phyloP scores from a whole-genome alignment of 2,113 vertebrate genomes.

The Bagarius yarrelli region DNA sequence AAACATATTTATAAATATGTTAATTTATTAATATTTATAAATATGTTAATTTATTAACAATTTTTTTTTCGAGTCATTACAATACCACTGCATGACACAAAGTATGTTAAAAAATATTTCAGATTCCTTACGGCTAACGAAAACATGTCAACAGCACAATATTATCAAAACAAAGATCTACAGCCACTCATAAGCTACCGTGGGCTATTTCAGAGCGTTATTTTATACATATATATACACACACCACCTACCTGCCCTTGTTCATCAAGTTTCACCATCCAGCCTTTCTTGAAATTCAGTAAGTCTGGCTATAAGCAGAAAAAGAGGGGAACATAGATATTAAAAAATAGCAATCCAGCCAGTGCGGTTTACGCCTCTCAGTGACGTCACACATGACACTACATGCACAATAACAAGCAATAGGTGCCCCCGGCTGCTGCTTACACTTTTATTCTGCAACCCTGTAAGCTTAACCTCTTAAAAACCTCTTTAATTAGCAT shows the following conservation, averaged over 20 bases:
- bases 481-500: neutral
- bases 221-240: too few species aligned
- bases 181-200: too few species aligned
- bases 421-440: neutral
- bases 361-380: neutral
- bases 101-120: too few species aligned
- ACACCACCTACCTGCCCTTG: conserved; percentile 69
- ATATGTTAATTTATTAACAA: too few species aligned
- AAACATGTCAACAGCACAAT: too few species aligned
- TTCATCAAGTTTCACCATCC: conserved; percentile 80
- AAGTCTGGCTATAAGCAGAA: conserved; percentile 70
- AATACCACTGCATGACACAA: too few species aligned
- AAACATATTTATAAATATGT: too few species aligned
- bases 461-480: neutral
- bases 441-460: neutral
- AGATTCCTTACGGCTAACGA: too few species aligned
- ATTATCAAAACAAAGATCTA: too few species aligned
- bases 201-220: too few species aligned
- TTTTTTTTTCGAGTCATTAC: too few species aligned
- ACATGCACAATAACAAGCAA: conserved; percentile 21
- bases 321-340: conserved; percentile 13
- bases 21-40: too few species aligned
- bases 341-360: neutral
- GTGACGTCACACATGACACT: conserved; percentile 13
- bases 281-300: conserved; percentile 81